phyloP scores from a whole-genome alignment of 2,113 vertebrate genomes.

The Oxygymnocypris stewartii region DNA sequence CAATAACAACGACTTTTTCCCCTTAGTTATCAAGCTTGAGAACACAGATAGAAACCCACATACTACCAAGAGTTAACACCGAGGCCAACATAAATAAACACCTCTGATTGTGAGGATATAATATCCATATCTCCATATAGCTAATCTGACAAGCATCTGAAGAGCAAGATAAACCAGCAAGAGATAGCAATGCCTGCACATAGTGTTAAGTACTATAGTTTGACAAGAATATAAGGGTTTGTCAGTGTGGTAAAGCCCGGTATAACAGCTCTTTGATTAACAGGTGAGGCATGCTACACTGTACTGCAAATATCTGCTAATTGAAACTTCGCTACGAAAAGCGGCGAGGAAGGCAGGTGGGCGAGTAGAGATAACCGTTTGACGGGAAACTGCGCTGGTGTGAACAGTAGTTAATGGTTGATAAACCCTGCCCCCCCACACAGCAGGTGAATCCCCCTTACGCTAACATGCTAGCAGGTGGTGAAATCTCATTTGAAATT shows the following conservation, averaged over 20 bases:
- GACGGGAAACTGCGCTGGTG: conserved; percentile 14
- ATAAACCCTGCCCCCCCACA: conserved; percentile 50
- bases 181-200: conserved; percentile 33
- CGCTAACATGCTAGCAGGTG: conserved; percentile 48
- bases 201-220: conserved; percentile 14
- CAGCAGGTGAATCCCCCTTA: conserved; percentile 44
- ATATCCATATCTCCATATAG: conserved; percentile 6
- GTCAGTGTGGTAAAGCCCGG: background rate
- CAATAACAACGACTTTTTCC: conserved; percentile 20
- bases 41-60: background rate
- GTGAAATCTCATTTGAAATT: conserved; percentile 57
- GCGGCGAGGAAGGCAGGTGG: conserved; percentile 47
- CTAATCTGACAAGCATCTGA: conserved; percentile 46
- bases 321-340: conserved; percentile 13
- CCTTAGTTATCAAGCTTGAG: conserved; percentile 3
- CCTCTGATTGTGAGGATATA: background rate
- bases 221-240: background rate
- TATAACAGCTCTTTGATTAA: conserved; percentile 17
- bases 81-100: conserved; percentile 19
- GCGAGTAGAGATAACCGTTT: conserved; percentile 45
- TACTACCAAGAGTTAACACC: background rate
- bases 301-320: conserved; percentile 42
- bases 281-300: conserved; percentile 28
- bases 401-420: conserved; percentile 52
- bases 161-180: conserved; percentile 37